Base-by-base conservation (phyloP, 30 jellyfish, hydroid and myxozoan species). In the Chrysaora quinquecirrha region DNA sequence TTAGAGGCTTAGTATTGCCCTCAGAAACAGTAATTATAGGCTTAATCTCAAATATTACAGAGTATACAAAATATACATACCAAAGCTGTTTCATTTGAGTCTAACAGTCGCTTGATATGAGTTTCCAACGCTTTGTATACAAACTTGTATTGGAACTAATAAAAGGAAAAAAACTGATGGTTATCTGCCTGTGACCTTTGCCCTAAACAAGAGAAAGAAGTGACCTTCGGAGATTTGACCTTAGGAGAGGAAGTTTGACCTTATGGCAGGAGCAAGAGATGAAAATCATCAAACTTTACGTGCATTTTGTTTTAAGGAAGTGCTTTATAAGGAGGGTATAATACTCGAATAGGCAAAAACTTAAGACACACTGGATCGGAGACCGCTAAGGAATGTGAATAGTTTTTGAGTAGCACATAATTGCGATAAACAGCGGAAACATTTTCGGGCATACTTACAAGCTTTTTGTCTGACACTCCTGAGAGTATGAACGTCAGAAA, bases 81-180 rank as follows among this genome's bases (percentile, higher is more conserved):
- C 89, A 34, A 61, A 9, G 75, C 56, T 6, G 61, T 46, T 29
- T 81, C 68, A n/a, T 63, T 61, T 30, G 75, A 78, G 1, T 22
- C 80, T 11, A 48, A 12, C 0, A 82, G 34, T 30, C 82, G 80
- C 29, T 64, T 70, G 25, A 91, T 48, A 33, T 70, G 91, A 63
- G 73, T 71, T 43, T 80, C 75, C 20, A 91, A 46, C 10, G 98
- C 96, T 75, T 86, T 78, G 80, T 78, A 91, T 47, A 91, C 88
- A 54, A 91, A 91, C 34, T 63, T 73, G 62, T 91, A 91, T 43
- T 91, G 98, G 31, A 85, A 67, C 98, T 91, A 69, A 6, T 46
- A 64, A 72, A 63, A n/a, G 1, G n/a, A 62, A n/a, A 20, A 28
- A 32, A 52, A 4, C n/a, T n/a, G n/a, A n/a, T n/a, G n/a, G 28